phyloP scores from a whole-genome alignment of 2,113 vertebrate species.

The Festucalex cinctus region DNA sequence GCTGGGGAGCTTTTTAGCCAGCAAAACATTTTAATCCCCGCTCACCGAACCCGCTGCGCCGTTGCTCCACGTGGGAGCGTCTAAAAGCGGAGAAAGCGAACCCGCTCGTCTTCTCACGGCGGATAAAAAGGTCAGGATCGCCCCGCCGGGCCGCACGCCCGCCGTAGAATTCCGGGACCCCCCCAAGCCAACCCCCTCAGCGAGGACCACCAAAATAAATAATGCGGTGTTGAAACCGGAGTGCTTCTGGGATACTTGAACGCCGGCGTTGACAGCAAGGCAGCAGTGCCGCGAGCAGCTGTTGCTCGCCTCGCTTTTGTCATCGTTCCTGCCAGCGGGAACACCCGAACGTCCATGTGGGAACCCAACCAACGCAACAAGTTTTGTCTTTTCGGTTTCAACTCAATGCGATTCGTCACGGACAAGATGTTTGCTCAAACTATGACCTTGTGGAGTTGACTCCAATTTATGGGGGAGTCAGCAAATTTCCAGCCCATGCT shows the following conservation, averaged over 20 bases:
- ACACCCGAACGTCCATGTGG: background rate
- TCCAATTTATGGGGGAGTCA: no score
- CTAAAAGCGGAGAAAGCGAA: constrained; percentile 42
- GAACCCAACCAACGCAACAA: background rate
- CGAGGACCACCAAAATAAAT: constrained; percentile 32
- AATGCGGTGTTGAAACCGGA: constrained; percentile 38
- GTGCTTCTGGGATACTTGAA: constrained; percentile 18
- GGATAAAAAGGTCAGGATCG: constrained; percentile 53
- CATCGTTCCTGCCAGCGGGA: constrained; percentile 33
- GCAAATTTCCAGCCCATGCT: no score
- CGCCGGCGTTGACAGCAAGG: constrained; percentile 40
- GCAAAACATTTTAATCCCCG: constrained; percentile 41
- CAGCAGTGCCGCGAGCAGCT: constrained; percentile 51
- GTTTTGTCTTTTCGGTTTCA: background rate
- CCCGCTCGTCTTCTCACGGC: constrained; percentile 40
- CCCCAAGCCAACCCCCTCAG: background rate
- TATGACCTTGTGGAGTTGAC: no score
- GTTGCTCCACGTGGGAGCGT: constrained; percentile 26
- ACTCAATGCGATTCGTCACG: background rate
- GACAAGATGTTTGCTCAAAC: background rate
- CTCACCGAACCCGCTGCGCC: background rate
- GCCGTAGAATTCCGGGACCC: constrained; percentile 1
- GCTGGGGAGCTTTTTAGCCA: constrained; percentile 27
- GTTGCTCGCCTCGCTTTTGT: constrained; percentile 48
- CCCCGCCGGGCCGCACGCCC: background rate